A percentile compares a stretch with the other conserved stretches of the same genome.
Conservation (phyloP, 1,140 invertebrate species). For the Plutomurus gul region DNA sequence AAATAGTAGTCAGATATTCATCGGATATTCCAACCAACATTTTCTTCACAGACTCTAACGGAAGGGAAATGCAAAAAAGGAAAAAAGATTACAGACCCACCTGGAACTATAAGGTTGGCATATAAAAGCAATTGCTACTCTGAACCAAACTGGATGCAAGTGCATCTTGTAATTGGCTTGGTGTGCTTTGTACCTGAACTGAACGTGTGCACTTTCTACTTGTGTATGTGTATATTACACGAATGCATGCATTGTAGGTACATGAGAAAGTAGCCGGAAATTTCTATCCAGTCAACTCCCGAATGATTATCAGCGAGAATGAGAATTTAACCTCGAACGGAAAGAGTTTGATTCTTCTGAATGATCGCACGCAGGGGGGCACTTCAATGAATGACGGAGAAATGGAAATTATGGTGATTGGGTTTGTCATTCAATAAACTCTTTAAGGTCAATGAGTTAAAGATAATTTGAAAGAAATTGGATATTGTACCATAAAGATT, state of each 20-base stretch:
- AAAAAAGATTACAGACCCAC: conserved; percentile 73
- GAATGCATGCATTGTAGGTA: conserved; percentile 6
- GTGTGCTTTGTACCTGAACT: too few species aligned
- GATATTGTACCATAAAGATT: conserved; percentile 61
- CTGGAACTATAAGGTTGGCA: conserved; percentile 68
- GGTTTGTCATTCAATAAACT: background rate
- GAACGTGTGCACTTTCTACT: too few species aligned
- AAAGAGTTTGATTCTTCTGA: conserved; percentile 68
- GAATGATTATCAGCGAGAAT: conserved; percentile 72
- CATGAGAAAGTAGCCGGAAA: conserved; percentile 75
- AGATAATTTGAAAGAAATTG: background rate
- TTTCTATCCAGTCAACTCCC: conserved; percentile 89
- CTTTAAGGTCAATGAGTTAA: background rate
- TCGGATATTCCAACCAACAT: conserved; percentile 66
- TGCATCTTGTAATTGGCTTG: too few species aligned
- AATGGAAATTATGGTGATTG: conserved; percentile 74
- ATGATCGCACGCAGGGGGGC: conserved; percentile 86
- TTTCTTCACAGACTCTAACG: conserved; percentile 95
- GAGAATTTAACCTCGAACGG: conserved; percentile 52
- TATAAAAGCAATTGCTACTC: background rate
- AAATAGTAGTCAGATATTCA: conserved; percentile 77
- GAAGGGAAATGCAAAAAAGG: conserved; percentile 81
- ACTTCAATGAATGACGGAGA: conserved; percentile 73
- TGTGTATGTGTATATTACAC: too few species aligned
- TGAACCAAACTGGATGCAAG: too few species aligned